Evolutionary conservation across 2,888 invertebrate species (phyloP).

Genomic region (Drosophila paramelanica): DNA sequence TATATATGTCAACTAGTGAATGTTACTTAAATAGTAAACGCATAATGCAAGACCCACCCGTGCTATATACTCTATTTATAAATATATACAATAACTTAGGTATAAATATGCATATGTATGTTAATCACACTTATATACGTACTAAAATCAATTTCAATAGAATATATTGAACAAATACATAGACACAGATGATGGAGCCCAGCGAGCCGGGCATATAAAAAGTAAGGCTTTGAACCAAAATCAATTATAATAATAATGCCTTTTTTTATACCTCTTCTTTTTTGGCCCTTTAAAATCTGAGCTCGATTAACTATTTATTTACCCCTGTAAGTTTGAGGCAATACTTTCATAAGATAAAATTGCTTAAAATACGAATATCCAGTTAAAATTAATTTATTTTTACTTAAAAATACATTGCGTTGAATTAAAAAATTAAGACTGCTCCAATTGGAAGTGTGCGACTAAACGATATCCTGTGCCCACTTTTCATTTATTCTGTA

Average conservation of each 20-base stretch:
- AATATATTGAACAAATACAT: constrained; percentile 5
- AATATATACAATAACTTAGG: constrained; percentile 20
- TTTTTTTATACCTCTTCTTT: background rate
- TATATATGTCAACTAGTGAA: constrained; percentile 37
- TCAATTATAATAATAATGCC: background rate
- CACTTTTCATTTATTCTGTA: too few species aligned
- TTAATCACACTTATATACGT: constrained; percentile 23
- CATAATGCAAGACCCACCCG: constrained; percentile 68
- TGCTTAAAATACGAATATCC: constrained; percentile 7
- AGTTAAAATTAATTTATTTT: constrained; percentile 11
- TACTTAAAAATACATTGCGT: too few species aligned
- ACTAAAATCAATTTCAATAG: constrained; percentile 28
- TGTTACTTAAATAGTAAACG: constrained; percentile 43
- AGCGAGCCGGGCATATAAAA: constrained; percentile 15
- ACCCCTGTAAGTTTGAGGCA: background rate
- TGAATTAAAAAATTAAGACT: too few species aligned
- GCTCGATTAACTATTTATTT: constrained; percentile 1
- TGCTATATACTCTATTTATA: constrained; percentile 46
- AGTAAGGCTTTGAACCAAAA: background rate
- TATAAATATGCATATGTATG: constrained; percentile 15
- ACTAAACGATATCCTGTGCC: too few species aligned
- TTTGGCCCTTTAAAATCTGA: background rate
- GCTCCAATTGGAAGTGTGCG: too few species aligned
- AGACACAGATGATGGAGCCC: background rate
- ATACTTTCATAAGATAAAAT: background rate